A percentile compares a stretch with the other conserved stretches of the same genome.
phyloP scores from a whole-genome alignment of 2,888 invertebrate species.

The Apodemia hepburni region DNA sequence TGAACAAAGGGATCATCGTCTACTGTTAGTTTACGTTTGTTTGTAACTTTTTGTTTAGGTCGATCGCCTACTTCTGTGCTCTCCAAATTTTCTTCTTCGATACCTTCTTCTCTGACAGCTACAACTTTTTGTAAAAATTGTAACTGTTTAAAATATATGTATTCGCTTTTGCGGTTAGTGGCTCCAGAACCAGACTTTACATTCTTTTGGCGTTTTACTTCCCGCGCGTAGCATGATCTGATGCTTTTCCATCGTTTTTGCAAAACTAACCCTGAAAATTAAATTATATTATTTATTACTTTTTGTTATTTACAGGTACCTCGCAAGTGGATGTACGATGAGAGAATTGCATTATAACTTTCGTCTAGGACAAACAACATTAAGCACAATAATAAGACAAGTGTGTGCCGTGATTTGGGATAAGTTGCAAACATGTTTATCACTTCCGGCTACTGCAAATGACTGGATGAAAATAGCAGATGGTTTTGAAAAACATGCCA shows the following conservation, averaged over 20 bases:
- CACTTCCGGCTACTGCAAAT: neutral
- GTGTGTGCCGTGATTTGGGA: constrained; percentile 8
- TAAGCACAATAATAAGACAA: constrained; percentile 8
- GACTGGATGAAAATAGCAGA: constrained; percentile 32
- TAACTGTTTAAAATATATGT: constrained; percentile 11
- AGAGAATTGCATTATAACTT: constrained; percentile 3
- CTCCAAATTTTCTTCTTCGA: constrained; percentile 19
- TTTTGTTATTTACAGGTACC: constrained; percentile 12
- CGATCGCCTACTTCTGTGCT: constrained; percentile 19
- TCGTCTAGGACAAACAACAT: constrained; percentile 8
- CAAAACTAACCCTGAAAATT: constrained; percentile 26
- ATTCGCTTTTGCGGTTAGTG: constrained; percentile 32
- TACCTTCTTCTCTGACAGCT: constrained; percentile 25
- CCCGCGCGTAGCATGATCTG: constrained; percentile 32
- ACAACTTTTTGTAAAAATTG: constrained; percentile 31
- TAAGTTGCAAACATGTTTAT: constrained; percentile 5
- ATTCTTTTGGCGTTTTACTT: constrained; percentile 33
- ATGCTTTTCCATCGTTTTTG: constrained; percentile 37
- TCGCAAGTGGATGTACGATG: constrained; percentile 6
- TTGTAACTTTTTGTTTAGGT: constrained; percentile 17
- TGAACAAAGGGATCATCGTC: constrained; percentile 17
- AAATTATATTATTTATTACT: constrained; percentile 4
- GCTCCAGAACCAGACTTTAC: constrained; percentile 30
- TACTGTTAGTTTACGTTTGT: constrained; percentile 19
- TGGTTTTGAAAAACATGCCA: constrained; percentile 34